phyloP scores from a whole-genome alignment of 2,113 vertebrate genomes.

The Rhinoderma darwinii region DNA sequence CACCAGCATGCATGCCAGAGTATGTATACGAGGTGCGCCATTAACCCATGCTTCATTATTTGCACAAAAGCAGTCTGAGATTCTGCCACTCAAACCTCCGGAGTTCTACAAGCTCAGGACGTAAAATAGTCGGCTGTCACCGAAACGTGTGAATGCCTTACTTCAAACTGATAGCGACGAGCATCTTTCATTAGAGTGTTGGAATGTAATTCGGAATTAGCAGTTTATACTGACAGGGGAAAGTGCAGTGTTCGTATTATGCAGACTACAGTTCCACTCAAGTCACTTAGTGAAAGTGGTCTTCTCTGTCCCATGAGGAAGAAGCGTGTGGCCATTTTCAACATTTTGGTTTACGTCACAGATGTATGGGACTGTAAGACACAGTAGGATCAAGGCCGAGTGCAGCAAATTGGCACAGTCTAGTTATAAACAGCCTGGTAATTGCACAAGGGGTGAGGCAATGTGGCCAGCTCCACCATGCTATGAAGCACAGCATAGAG shows the following conservation, averaged over 20 bases:
- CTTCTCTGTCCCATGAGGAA: not conserved
- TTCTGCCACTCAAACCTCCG: conserved; percentile 67
- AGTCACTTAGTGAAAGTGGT: not conserved
- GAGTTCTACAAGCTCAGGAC: conserved; percentile 60
- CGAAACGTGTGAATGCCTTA: conserved; percentile 66
- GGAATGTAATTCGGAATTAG: conserved; percentile 45
- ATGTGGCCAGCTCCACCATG: not conserved
- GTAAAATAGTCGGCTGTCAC: conserved; percentile 64
- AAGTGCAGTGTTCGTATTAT: not conserved
- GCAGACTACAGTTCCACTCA: conserved; percentile 2
- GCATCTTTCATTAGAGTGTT: conserved; percentile 20
- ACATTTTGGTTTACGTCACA: not conserved
- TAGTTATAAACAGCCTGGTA: not conserved
- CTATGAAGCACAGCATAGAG: not conserved
- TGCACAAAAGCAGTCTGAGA: conserved; percentile 68
- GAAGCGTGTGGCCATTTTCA: not conserved
- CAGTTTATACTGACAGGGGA: conserved; percentile 21
- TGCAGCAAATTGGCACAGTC: not conserved
- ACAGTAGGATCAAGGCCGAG: not conserved
- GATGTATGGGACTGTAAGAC: not conserved
- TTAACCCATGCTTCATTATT: conserved; percentile 68
- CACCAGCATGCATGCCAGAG: conserved; percentile 72
- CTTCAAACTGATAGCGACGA: conserved; percentile 63
- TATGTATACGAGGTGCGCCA: conserved; percentile 68
- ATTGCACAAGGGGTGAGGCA: not conserved